Percentiles rank a stretch among this genome's conserved stretches.
Evolutionary conservation across 1,140 invertebrate species (phyloP).

Genomic region (Drosophila gunungcola): DNA sequence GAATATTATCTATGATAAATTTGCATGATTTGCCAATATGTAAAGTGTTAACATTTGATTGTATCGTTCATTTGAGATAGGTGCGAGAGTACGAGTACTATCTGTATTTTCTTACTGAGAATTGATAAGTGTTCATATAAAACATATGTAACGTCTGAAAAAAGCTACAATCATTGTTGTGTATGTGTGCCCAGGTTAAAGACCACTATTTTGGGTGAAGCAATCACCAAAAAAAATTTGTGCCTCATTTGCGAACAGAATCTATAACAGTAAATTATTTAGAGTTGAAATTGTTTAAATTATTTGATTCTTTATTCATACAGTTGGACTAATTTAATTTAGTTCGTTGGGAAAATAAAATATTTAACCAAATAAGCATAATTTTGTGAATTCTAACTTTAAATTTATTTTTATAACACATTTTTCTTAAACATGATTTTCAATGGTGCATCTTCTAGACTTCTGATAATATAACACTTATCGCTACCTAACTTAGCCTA

Average conservation of each 20-base stretch:
- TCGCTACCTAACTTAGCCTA: conserved; percentile 13
- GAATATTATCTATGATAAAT: conserved; percentile 23
- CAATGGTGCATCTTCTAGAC: too few species aligned
- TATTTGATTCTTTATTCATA: too few species aligned
- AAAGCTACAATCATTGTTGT: conserved; percentile 7
- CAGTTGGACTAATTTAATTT: too few species aligned
- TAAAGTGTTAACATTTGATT: conserved; percentile 52
- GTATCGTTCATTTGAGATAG: conserved; percentile 37
- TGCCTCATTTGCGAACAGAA: too few species aligned
- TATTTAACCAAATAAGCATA: too few species aligned
- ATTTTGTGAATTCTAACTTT: too few species aligned
- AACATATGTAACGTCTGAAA: conserved; percentile 46
- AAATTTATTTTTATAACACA: too few species aligned
- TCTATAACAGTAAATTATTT: too few species aligned
- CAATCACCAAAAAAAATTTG: neutral
- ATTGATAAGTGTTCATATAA: conserved; percentile 47
- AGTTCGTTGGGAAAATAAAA: too few species aligned
- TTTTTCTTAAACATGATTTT: too few species aligned
- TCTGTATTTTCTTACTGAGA: conserved; percentile 41
- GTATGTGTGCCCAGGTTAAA: conserved; percentile 5
- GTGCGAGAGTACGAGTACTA: conserved; percentile 18
- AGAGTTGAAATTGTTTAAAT: neutral
- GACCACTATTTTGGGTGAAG: neutral
- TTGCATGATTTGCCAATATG: conserved; percentile 59
- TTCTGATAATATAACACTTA: neutral